Percentiles rank a stretch among this genome's conserved stretches.
Evolutionary conservation across 2,888 invertebrate genomes (phyloP).

Genomic region (Epirrhoe tristata): DNA sequence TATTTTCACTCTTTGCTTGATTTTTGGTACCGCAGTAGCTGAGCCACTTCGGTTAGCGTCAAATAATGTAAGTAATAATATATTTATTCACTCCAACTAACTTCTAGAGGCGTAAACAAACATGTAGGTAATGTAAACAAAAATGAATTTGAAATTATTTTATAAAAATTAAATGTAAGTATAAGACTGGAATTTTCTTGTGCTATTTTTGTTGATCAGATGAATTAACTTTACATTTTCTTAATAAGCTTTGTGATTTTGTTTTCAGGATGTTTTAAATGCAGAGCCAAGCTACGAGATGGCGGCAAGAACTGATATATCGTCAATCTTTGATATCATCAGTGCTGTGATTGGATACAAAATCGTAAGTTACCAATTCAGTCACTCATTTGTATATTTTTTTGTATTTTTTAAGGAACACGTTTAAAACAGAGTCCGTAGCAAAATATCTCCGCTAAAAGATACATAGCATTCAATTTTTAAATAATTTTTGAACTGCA

Average conservation of each 20-base stretch:
- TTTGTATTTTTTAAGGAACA: too few relatives aligned
- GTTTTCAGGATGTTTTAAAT: constrained; percentile 29
- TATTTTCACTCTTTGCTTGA: constrained; percentile 17
- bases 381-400: too few relatives aligned
- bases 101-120: neutral
- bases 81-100: neutral
- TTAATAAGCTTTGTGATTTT: neutral
- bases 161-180: too few relatives aligned
- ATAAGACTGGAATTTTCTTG: too few relatives aligned
- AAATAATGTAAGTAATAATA: constrained; percentile 23
- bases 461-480: too few relatives aligned
- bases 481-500: too few relatives aligned
- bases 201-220: too few relatives aligned
- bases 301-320: constrained; percentile 28
- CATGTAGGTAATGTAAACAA: neutral
- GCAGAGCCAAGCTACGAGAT: constrained; percentile 33
- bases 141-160: too few relatives aligned
- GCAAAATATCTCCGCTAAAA: too few relatives aligned
- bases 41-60: constrained; percentile 22
- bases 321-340: constrained; percentile 41
- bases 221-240: neutral
- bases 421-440: too few relatives aligned
- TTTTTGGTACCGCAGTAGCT: constrained; percentile 25
- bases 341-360: constrained; percentile 49
- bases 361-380: constrained; percentile 45